Evolutionary conservation across 2,888 invertebrate genomes (phyloP), one percentile per base, ranked within the genome.

Genomic region (Drosophila cracens): DNA sequence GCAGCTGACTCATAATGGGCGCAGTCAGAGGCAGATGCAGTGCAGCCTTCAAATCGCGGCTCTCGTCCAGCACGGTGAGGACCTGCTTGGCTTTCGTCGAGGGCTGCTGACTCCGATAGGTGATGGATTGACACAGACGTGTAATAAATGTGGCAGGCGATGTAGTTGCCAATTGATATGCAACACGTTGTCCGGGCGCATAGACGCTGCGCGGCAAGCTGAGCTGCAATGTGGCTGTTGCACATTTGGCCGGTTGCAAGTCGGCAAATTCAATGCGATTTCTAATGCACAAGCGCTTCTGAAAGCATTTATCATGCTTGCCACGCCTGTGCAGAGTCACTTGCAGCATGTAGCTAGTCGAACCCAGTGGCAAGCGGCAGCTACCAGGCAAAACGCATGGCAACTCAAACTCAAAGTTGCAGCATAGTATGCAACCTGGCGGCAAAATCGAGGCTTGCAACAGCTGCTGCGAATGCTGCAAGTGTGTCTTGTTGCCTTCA

Each of bases 151-250:
- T 51, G 54, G 33, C 21, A 16, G 56, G 36, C 27, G 34, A 49
- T 18, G 40, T 36, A 21, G 57, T n/a, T 1, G 49, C n/a, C 49
- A 90, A 33, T 16, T 64, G 60, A 62, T 70, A 90, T 49, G 33
- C 31, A 6, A 90, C 70, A 13, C 38, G 57, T 43, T 90, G 90
- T 0, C 91, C 91, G 0, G 90, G 90, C 54, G 82, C 89, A 64
- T 70, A 90, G 10, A 82, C 73, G 58, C 70, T 86, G 40, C 87
- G 85, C 1, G 81, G 56, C n/a, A 89, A 36, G n/a, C 25, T 48
- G 0, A 87, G 72, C 0, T 33, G 13, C 27, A 74, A 16, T 2
- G 52, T 36, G n/a, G 31, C 6, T 6, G 18, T 38, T 5, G 54
- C 56, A 34, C 16, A 21, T 33, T 4, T 49, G 10, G 69, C 68